Evolutionary conservation across 2,113 vertebrate species (phyloP).

Genomic region (Oriolus oriolus): DNA sequence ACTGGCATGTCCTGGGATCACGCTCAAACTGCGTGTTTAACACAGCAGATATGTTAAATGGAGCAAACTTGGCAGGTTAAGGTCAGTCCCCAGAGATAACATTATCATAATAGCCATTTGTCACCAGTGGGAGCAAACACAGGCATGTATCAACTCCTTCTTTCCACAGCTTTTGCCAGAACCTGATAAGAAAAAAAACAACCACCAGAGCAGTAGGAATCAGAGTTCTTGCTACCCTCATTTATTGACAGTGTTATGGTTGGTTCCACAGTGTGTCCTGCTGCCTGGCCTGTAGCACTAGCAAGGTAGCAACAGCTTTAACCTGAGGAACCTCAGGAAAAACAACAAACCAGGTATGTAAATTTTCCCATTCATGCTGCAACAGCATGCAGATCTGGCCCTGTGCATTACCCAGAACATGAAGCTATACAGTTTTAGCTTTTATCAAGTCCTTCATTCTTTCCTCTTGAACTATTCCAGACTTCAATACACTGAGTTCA

Average conservation of each 20-base stretch:
- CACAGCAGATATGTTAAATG: neutral
- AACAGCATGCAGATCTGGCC: neutral
- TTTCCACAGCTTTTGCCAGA: slow-evolving; percentile 38
- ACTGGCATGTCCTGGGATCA: neutral
- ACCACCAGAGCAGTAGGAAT: neutral
- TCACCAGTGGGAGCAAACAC: neutral
- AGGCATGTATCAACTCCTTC: neutral
- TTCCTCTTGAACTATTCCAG: slow-evolving; percentile 33
- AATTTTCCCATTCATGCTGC: neutral
- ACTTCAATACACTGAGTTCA: slow-evolving; percentile 33
- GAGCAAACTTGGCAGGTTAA: slow-evolving; percentile 18
- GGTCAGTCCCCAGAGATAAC: slow-evolving; percentile 17
- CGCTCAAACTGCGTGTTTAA: neutral
- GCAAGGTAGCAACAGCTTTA: neutral
- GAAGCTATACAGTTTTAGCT: neutral
- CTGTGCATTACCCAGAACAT: neutral
- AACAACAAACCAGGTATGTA: neutral
- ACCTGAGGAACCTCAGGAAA: neutral
- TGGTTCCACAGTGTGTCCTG: neutral
- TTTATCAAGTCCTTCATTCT: slow-evolving; percentile 37
- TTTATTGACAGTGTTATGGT: neutral
- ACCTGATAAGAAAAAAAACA: neutral
- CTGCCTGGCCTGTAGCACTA: neutral
- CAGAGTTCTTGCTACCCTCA: neutral
- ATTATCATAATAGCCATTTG: slow-evolving; percentile 25